These are phyloP conservation scores for Campylomormyrus numenius DNA, from an alignment of 2,113 vertebrate genomes.

Conservation along the genomic window DNA sequence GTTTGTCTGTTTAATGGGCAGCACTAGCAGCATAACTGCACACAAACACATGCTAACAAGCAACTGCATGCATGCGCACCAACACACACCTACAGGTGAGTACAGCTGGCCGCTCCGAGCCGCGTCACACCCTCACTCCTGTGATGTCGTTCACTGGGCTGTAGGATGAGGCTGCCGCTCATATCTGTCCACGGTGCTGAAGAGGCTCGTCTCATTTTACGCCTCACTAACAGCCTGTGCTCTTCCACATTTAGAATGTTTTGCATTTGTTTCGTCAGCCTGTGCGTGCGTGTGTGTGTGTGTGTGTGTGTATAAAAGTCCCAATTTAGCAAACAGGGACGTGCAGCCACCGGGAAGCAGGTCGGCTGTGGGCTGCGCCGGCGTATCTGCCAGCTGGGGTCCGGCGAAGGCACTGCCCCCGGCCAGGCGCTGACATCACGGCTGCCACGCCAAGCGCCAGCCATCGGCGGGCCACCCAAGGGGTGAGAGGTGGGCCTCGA, in stretches of 20 bases:
- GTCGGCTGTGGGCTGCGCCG: too few relatives aligned
- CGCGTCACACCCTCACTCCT: neutral
- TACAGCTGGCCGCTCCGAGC: too few relatives aligned
- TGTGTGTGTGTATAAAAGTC: neutral
- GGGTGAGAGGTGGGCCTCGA: constrained; percentile 16
- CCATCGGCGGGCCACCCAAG: constrained; percentile 15
- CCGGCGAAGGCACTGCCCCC: neutral
- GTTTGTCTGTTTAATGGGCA: neutral
- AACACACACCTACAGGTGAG: neutral
- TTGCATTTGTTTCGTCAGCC: neutral
- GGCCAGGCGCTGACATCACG: constrained; percentile 3
- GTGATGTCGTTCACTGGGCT: neutral
- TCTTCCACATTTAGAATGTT: neutral
- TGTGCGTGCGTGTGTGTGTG: neutral
- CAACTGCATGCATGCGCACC: neutral
- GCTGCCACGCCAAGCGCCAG: constrained; percentile 5
- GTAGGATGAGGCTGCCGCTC: neutral
- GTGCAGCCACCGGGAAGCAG: neutral
- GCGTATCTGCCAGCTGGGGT: neutral
- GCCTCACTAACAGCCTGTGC: neutral
- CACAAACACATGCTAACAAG: neutral
- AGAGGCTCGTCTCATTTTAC: neutral
- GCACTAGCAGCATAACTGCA: neutral
- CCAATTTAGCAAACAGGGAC: neutral
- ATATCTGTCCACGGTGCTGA: neutral